Base-by-base conservation (phyloP, 2,888 invertebrate genomes). In the Leptothorax acervorum region DNA sequence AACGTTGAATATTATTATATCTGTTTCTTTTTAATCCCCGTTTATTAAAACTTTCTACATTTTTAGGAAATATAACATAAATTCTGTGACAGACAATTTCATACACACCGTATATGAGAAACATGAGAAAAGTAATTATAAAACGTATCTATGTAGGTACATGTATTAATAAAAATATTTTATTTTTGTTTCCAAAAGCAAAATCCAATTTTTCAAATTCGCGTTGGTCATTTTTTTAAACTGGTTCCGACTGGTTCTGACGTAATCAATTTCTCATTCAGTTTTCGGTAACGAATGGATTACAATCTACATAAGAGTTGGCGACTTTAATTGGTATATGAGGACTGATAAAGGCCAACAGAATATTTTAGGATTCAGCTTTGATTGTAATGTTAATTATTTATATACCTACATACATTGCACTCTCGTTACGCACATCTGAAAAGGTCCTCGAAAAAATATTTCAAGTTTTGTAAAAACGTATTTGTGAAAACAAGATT, bases 291-390 rank as follows among this genome's bases (percentile, higher is more conserved):
- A 78, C 31, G 8, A 78, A 55, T 55, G 12, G 53, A 3, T 62
- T 48, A 45, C n/a, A 78, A 45, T 68, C 15, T 66, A 78, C 9
- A 78, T 68, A 57, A 68, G n/a, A 78, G 45, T 62, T 68, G 48
- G 11, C 12, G 5, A 55, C 31, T 68, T 68, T 68, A 68, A 78
- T 78, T 68, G 45, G 9, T 23, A 42, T 42, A n/a, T 6, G 18
- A 68, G 9, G 42, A 11, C 23, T 76, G 18, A 39, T 42, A 66
- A 48, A 66, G 3, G 3, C 53, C 15, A 51, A 51, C 51, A 39
- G 53, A 76, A 42, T 39, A 57, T 57, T 73, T 11, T 28, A 51
- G 31, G 4, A 53, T 63, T n/a, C 9, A 68, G 8, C 3, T 70
- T n/a, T 15, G 42, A 65, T 31, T 53, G 12, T 42, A 66, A 12